phyloP scores from a whole-genome alignment of 2,113 vertebrate species.

The Malurus melanocephalus region DNA sequence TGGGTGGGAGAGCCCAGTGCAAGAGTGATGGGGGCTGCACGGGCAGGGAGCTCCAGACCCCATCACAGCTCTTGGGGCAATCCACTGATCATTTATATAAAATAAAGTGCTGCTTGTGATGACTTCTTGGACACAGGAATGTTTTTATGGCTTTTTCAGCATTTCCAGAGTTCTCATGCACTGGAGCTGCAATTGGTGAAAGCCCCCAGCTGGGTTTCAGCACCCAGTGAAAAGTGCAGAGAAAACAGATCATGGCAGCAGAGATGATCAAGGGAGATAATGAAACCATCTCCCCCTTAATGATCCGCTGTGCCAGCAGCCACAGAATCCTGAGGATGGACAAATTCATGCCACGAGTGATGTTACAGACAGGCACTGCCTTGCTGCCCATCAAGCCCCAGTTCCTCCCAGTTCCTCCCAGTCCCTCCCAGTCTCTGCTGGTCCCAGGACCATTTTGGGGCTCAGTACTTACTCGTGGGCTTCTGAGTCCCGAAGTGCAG shows the following conservation, averaged over 20 bases:
- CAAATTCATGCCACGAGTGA: background rate
- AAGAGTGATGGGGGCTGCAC: background rate
- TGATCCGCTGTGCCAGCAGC: background rate
- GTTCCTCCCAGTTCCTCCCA: background rate
- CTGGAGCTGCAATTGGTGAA: background rate
- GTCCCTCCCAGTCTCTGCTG: accelerated
- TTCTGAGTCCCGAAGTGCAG: conserved; percentile 97
- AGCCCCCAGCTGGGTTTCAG: background rate
- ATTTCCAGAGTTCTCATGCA: background rate
- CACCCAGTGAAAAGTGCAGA: background rate
- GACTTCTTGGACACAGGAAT: background rate
- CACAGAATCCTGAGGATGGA: background rate
- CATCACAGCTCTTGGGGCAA: accelerated
- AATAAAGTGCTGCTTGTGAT: background rate
- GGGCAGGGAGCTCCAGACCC: background rate
- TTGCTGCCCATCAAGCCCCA: accelerated
- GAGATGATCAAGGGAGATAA: background rate
- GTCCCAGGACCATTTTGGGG: background rate
- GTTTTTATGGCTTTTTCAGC: background rate
- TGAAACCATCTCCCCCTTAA: background rate
- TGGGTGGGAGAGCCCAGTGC: background rate
- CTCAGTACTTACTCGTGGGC: conserved; percentile 78
- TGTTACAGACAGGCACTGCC: background rate
- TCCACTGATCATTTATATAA: accelerated
- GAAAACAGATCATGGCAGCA: background rate